These are phyloP conservation scores for Bufotes viridis DNA, from an alignment of 2,797 vertebrate species.

Conservation along the genomic window DNA sequence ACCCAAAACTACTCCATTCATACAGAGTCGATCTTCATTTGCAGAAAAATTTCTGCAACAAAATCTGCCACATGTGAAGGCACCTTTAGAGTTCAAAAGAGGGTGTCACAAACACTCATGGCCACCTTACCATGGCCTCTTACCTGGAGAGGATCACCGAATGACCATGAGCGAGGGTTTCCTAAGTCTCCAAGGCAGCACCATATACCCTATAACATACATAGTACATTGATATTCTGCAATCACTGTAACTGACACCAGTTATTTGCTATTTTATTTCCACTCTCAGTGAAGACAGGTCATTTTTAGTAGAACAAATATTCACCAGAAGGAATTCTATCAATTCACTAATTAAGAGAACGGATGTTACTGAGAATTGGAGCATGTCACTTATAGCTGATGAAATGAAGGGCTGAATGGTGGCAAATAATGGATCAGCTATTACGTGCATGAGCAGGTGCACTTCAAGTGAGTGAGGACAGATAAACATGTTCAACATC, in stretches of 20 bases:
- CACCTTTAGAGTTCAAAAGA: too few relatives aligned
- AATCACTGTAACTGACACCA: neutral
- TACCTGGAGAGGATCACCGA: neutral
- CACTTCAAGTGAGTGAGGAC: neutral
- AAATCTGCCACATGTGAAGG: too few relatives aligned
- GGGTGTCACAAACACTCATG: neutral
- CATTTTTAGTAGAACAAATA: neutral
- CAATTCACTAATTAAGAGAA: neutral
- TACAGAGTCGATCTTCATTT: too few relatives aligned
- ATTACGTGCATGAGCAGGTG: neutral
- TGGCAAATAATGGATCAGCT: neutral
- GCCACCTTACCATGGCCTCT: neutral
- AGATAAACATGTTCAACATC: constrained; percentile 17
- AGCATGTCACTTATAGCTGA: neutral
- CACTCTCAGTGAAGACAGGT: neutral
- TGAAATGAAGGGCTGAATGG: neutral
- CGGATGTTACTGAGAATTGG: too few relatives aligned
- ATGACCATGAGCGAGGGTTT: neutral
- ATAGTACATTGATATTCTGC: neutral
- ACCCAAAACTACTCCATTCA: too few relatives aligned
- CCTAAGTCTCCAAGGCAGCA: too few relatives aligned
- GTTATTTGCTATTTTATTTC: neutral
- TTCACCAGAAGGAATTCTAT: neutral
- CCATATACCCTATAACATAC: too few relatives aligned
- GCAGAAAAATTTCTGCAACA: too few relatives aligned